Conservation (phyloP, 2,888 invertebrate species). For the Ectemnius lituratus region DNA sequence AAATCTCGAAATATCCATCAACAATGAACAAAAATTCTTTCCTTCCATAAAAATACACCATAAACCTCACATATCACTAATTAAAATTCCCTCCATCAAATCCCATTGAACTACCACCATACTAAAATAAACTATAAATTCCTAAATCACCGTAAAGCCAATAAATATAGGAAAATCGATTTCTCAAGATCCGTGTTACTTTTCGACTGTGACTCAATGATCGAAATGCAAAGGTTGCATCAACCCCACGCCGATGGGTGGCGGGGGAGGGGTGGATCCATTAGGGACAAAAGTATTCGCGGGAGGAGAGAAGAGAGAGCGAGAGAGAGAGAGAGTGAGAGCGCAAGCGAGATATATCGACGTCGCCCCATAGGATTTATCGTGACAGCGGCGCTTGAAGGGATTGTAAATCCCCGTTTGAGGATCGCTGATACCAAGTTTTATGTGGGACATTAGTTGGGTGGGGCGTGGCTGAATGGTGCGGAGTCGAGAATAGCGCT, state of each 20-base stretch:
- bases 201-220: too few species aligned
- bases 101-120: too few species aligned
- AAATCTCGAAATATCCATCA: too few species aligned
- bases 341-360: slow-evolving; percentile 75
- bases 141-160: too few species aligned
- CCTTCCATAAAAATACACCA: too few species aligned
- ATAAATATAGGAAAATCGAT: too few species aligned
- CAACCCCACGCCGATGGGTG: not conserved
- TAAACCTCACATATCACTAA: too few species aligned
- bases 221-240: too few species aligned
- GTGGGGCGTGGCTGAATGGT: slow-evolving; percentile 77
- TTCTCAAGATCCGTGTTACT: too few species aligned
- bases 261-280: slow-evolving; percentile 60
- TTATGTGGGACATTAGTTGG: slow-evolving; percentile 78
- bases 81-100: too few species aligned
- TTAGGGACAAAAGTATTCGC: slow-evolving; percentile 77
- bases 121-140: too few species aligned
- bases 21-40: too few species aligned
- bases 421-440: slow-evolving; percentile 78
- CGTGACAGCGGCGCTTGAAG: slow-evolving; percentile 77
- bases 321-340: not conserved
- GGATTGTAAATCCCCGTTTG: slow-evolving; percentile 78
- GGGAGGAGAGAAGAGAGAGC: not conserved
- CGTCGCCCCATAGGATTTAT: slow-evolving; percentile 75
- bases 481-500: slow-evolving; percentile 70